These are phyloP conservation scores for Chloroclysta siterata DNA, from an alignment of 2,888 invertebrate genomes.

Conservation along the genomic window DNA sequence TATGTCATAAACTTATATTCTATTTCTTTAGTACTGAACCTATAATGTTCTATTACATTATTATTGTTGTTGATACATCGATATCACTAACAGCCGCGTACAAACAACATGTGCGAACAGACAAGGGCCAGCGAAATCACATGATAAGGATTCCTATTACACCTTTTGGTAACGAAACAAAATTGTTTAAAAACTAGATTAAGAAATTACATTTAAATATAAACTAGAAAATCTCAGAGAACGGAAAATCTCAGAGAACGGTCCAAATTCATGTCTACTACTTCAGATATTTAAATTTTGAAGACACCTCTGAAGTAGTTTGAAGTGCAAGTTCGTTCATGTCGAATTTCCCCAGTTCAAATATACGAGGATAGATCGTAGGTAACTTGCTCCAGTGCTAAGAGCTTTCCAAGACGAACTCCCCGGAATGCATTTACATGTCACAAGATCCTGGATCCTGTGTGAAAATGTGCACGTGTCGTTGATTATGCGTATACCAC, in stretches of 20 bases:
- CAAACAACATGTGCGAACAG: no score
- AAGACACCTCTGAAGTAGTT: conserved; percentile 10
- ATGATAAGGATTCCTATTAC: no score
- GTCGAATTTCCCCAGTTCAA: conserved; percentile 32
- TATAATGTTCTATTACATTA: no score
- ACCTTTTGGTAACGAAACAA: no score
- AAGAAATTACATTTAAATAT: no score
- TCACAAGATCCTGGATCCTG: conserved; percentile 62
- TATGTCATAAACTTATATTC: no score
- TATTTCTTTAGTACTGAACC: no score
- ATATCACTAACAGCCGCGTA: no score
- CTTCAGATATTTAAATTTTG: neutral
- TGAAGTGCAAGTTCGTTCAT: conserved; percentile 29
- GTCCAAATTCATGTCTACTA: conserved; percentile 5
- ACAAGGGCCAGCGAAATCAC: no score
- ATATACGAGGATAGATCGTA: conserved; percentile 32
- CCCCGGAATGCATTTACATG: conserved; percentile 81
- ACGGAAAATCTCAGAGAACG: neutral
- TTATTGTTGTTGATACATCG: no score
- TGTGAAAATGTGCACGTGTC: conserved; percentile 75
- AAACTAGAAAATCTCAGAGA: no score
- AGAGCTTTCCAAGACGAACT: conserved; percentile 77
- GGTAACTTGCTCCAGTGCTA: conserved; percentile 48
- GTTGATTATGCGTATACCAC: conserved; percentile 68
- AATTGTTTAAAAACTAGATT: no score